These are phyloP conservation scores for Lacanobia oleracea DNA, from an alignment of 2,888 invertebrate species.

Conservation along the genomic window DNA sequence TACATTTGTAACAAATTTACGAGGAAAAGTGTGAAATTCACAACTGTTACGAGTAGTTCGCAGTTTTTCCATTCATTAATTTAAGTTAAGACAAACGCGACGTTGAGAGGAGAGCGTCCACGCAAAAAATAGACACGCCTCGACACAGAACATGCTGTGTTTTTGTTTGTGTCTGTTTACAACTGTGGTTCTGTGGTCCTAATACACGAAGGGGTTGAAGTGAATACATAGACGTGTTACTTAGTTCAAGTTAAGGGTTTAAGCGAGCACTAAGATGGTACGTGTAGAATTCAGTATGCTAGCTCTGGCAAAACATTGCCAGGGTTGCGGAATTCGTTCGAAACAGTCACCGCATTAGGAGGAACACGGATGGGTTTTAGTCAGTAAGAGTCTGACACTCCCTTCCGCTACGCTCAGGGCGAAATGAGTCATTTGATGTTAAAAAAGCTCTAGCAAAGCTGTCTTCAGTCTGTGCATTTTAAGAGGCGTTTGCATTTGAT, in stretches of 20 bases:
- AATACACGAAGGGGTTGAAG: background rate
- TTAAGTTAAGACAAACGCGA: conserved; percentile 50
- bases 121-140: conserved; percentile 32
- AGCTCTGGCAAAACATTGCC: background rate
- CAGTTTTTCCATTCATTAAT: conserved; percentile 58
- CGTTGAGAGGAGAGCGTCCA: conserved; percentile 32
- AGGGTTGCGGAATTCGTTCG: no score
- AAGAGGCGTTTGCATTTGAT: no score
- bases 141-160: conserved; percentile 31
- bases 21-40: conserved; percentile 22
- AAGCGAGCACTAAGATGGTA: background rate
- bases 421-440: no score
- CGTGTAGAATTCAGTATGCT: background rate
- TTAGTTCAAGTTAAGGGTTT: background rate
- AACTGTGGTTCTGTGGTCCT: background rate
- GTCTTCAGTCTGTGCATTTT: no score
- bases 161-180: conserved; percentile 23
- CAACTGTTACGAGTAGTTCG: conserved; percentile 28
- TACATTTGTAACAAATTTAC: conserved; percentile 15
- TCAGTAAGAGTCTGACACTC: no score
- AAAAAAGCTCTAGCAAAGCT: no score
- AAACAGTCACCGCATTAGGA: no score
- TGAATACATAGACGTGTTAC: background rate
- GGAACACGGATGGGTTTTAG: no score
- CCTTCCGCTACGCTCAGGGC: no score